Base-by-base conservation (phyloP, 2,797 vertebrate species). In the Periparus ater region DNA sequence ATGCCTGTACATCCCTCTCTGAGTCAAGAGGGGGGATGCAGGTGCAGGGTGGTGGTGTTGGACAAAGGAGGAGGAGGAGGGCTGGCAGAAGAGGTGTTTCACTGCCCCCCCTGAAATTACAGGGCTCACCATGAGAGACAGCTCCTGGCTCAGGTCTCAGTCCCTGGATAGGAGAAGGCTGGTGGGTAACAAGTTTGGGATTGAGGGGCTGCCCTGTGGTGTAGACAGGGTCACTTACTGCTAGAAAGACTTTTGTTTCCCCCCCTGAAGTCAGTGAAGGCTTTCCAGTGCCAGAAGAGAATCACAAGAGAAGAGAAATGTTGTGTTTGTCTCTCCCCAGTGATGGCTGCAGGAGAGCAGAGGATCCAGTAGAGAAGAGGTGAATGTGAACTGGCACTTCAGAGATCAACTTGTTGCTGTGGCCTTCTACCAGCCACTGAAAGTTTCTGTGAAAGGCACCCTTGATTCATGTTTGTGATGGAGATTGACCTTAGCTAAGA, bases 271-370 rank as follows among this genome's bases (percentile, higher is more conserved):
- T 27, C 40, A 65, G 26, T 13, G 47, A 22, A 66, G 44, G 44
- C 50, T 34, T 79, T 82, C 55, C 71, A 82, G 47, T 51, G 57
- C 44, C 78, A 88, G 50, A 88, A 84, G 48, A 85, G 42, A 88
- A 68, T 11, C 22, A 62, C 1, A 18, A 88, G 67, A 45, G 10
- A 15, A 55, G 12, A 66, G 65, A 81, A 86, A 57, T 16, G 16
- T 26, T 48, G 12, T 26, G 9, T 45, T 77, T 75, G 36, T 53
- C 70, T 13, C 36, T 38, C 89, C 14, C 55, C 44, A 58, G 85
- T 0, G 0, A 38, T 0, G 1, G 76, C 73, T 60, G 29, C 58
- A 78, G 82, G n/a, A 87, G 13, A 85, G 26, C 16, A 75, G 36
- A 68, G 55, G 40, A 72, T 44, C 18, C 47, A 21, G 11, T 23